A percentile compares a stretch with the other conserved stretches of the same genome.
Conservation (phyloP, 2,888 invertebrate genomes). For the Spisula subtruncata region DNA sequence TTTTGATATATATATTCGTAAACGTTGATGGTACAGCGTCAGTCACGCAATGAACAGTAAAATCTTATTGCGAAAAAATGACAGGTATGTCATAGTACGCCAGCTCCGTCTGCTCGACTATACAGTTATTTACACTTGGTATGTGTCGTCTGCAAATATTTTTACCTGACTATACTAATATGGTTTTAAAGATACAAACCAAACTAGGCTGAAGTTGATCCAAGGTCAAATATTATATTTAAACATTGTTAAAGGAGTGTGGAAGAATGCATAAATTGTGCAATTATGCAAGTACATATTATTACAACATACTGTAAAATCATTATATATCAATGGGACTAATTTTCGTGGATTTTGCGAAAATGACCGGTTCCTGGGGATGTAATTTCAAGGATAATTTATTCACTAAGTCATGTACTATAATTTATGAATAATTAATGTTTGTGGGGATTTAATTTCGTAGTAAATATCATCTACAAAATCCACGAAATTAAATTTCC, state of each 20-base stretch:
- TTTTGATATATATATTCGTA: conserved; percentile 5
- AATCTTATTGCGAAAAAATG: conserved; percentile 35
- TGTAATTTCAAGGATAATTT: no score
- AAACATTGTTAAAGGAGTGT: neutral
- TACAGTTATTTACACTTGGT: conserved; percentile 22
- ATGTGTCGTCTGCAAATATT: conserved; percentile 13
- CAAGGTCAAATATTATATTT: conserved; percentile 4
- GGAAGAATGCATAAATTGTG: neutral
- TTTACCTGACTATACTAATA: conserved; percentile 15
- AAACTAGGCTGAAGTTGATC: neutral
- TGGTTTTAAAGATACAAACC: neutral
- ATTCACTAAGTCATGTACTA: no score
- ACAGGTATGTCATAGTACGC: conserved; percentile 37
- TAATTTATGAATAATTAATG: no score
- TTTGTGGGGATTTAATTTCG: no score
- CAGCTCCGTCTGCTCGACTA: conserved; percentile 13
- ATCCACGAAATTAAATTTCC: no score
- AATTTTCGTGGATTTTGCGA: no score
- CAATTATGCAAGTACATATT: neutral
- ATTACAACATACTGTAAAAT: no score
- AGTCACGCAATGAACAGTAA: conserved; percentile 38
- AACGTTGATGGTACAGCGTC: conserved; percentile 28
- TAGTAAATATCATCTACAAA: no score
- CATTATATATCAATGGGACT: no score
- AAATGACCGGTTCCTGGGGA: no score